Evolutionary conservation across 2,113 vertebrate species (phyloP), one percentile per base, ranked within the genome.

Genomic region (Gymnogyps californianus): DNA sequence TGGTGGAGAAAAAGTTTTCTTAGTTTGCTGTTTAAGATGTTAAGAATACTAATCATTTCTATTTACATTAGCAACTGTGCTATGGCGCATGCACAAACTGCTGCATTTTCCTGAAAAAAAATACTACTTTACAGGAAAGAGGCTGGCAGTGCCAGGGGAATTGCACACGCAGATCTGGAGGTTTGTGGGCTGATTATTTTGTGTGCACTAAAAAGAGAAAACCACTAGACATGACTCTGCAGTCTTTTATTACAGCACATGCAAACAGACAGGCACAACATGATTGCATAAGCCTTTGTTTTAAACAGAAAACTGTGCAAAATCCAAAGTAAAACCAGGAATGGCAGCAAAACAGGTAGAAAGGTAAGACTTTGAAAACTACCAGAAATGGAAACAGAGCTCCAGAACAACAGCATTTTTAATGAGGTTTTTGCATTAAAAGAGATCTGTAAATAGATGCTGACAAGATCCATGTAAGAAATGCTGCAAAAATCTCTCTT

Each of bases 111-210:
- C 34, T 69, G 44, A 64, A 72, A 36, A 52, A 78, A 29, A 19
- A 1, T 62, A 6, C 34, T 74, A 9, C 3, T 38, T 58, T 16
- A 40, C 11, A 46, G 10, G 28, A 65, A 20, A 59, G 7, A 65
- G 6, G 3, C 10, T 75, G 17, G 3, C 0, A 0, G 11, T 70
- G 67, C 20, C 75, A 77, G 2, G 7, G 57, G 46, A 72, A 57
- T 44, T 31, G 5, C 14, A 49, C 7, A 19, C 5, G 47, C 4
- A 31, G 36, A 26, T 38, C 5, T 40, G 31, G 49, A 90, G 19
- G n/a, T 70, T 25, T 88, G 10, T 65, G 34, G 22, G 26, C 7
- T 90, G 38, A 49, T 82, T 52, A 12, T 47, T 76, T 58, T 57
- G 17, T 64, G 44, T 70, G 10, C 25, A 21, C 16, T 82, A 22